Conservation (phyloP, 2,797 vertebrate genomes). For the Clarias fuscus region DNA sequence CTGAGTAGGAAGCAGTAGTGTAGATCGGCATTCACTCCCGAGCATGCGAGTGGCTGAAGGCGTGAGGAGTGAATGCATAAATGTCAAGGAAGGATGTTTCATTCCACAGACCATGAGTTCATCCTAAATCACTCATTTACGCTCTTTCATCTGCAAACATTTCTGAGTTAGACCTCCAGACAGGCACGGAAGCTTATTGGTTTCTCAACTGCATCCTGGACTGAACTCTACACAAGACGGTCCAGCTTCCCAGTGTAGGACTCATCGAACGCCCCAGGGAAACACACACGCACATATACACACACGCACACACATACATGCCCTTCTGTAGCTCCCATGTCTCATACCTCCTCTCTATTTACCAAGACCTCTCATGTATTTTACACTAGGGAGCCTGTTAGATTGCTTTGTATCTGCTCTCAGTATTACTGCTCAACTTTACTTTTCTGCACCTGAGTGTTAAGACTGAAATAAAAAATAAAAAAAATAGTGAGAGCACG, state of each 20-base stretch:
- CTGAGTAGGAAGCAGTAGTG: conserved; percentile 21
- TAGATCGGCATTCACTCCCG: conserved; percentile 45
- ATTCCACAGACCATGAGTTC: conserved; percentile 67
- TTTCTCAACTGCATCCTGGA: neutral
- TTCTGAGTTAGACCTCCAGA: conserved; percentile 51
- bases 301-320: neutral
- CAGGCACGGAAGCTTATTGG: conserved; percentile 26
- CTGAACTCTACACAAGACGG: neutral
- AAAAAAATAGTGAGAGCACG: conserved; percentile 18
- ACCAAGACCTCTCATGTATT: conserved; percentile 27
- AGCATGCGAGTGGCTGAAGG: conserved; percentile 52
- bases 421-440: conserved; percentile 38
- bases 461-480: conserved; percentile 14
- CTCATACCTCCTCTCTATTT: conserved; percentile 35
- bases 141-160: conserved; percentile 56
- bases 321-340: conserved; percentile 11
- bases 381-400: conserved; percentile 39
- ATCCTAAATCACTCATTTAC: conserved; percentile 68
- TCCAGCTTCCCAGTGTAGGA: conserved; percentile 21
- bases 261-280: neutral
- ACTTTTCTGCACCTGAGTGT: conserved; percentile 37
- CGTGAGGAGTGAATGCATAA: conserved; percentile 64
- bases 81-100: conserved; percentile 73
- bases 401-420: conserved; percentile 37
- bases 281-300: neutral